These are phyloP conservation scores for Peromyscus nudipes DNA, from an alignment of 2,797 vertebrate species.

Conservation along the genomic window DNA sequence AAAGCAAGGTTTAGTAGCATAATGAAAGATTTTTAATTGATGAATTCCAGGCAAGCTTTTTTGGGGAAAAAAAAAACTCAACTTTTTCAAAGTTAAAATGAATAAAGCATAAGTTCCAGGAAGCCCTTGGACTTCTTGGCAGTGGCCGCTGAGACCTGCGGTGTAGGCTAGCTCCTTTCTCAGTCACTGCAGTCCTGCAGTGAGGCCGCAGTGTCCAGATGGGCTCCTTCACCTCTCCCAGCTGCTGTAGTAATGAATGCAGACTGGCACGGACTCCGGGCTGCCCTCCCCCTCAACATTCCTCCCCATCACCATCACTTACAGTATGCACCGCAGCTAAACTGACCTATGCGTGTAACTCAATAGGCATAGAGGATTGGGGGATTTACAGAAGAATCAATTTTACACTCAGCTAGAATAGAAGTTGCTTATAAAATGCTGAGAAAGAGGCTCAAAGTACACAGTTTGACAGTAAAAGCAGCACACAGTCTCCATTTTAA, in stretches of 20 bases:
- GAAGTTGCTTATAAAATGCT: slow-evolving; percentile 37
- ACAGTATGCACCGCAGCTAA: not conserved
- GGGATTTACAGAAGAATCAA: slow-evolving; percentile 70
- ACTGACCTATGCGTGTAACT: not conserved
- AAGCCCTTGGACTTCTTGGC: slow-evolving; percentile 32
- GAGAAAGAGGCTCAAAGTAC: slow-evolving; percentile 24
- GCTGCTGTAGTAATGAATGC: not conserved
- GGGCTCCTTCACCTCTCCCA: not conserved
- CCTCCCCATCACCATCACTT: slow-evolving; percentile 53
- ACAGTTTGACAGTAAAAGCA: slow-evolving; percentile 53
- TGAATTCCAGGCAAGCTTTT: slow-evolving; percentile 61
- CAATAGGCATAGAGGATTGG: slow-evolving; percentile 71
- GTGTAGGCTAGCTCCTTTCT: not conserved
- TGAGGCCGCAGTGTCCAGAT: not conserved
- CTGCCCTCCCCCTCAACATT: slow-evolving; percentile 8
- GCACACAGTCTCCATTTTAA: slow-evolving; percentile 53
- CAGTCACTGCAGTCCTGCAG: slow-evolving; percentile 2
- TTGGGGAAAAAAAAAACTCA: not conserved
- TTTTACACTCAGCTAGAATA: slow-evolving; percentile 73
- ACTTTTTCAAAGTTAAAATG: slow-evolving; percentile 67
- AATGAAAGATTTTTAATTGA: slow-evolving; percentile 67
- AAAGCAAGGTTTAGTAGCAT: slow-evolving; percentile 59
- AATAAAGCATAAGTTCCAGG: slow-evolving; percentile 71
- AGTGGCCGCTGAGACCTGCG: not conserved
- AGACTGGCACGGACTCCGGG: not conserved